phyloP scores from a whole-genome alignment of 2,888 invertebrate genomes.

The Cheilosia vernalis region DNA sequence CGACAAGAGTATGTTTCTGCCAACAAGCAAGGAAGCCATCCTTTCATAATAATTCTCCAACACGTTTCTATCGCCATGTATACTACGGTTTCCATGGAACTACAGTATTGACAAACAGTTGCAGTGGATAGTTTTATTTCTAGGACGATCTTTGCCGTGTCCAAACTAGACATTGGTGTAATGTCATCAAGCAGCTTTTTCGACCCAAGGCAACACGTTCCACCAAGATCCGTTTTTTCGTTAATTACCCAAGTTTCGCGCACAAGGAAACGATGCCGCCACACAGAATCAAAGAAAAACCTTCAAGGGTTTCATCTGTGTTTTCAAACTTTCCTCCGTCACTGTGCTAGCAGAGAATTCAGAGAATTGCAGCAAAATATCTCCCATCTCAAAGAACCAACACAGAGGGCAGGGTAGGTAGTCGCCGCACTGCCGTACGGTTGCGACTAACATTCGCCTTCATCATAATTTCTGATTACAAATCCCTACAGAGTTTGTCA shows the following conservation, averaged over 20 bases:
- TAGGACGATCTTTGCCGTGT: background rate
- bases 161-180: too few species aligned
- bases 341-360: conserved; percentile 9
- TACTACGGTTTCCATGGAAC: background rate
- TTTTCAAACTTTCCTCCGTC: background rate
- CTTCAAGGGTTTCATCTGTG: background rate
- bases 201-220: too few species aligned
- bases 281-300: background rate
- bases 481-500: conserved; percentile 71
- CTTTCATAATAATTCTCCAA: conserved; percentile 13
- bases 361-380: conserved; percentile 13
- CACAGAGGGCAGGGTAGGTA: background rate
- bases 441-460: conserved; percentile 32
- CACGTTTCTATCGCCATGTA: conserved; percentile 2
- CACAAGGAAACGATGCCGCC: background rate
- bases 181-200: too few species aligned
- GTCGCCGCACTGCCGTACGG: background rate
- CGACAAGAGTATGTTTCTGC: background rate
- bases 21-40: conserved; percentile 10
- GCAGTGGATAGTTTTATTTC: background rate
- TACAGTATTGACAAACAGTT: background rate
- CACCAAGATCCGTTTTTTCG: too few species aligned
- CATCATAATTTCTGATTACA: conserved; percentile 73
- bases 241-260: background rate
- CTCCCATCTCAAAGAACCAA: conserved; percentile 26